Conservation (phyloP, 2,797 vertebrate species). For the Geotrypetes seraphini region DNA sequence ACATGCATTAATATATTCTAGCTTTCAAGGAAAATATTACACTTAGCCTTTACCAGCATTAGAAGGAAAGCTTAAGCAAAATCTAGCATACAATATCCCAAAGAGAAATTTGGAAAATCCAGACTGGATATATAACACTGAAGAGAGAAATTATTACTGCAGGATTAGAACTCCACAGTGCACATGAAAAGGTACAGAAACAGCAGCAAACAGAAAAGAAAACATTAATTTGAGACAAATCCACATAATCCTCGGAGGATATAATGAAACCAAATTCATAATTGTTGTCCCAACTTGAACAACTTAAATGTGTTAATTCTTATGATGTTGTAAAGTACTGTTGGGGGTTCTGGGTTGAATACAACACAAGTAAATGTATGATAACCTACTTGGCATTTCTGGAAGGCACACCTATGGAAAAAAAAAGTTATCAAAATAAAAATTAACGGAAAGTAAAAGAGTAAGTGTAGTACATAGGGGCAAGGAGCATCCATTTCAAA, state of each 20-base stretch:
- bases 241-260: slow-evolving; percentile 20
- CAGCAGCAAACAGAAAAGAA: slow-evolving; percentile 20
- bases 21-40: slow-evolving; percentile 43
- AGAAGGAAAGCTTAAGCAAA: slow-evolving; percentile 39
- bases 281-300: slow-evolving; percentile 32
- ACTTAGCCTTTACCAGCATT: slow-evolving; percentile 40
- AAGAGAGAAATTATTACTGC: slow-evolving; percentile 29
- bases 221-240: neutral
- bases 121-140: slow-evolving; percentile 27
- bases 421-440: slow-evolving; percentile 37
- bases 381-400: slow-evolving; percentile 51
- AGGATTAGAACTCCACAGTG: slow-evolving; percentile 35
- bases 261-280: slow-evolving; percentile 32
- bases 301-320: slow-evolving; percentile 31
- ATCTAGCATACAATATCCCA: slow-evolving; percentile 38
- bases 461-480: slow-evolving; percentile 2
- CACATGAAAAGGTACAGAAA: slow-evolving; percentile 30
- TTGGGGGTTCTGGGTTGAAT: slow-evolving; percentile 47
- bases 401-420: slow-evolving; percentile 60
- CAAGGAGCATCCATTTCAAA: slow-evolving; percentile 47
- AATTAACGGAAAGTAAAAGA: slow-evolving; percentile 25
- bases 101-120: slow-evolving; percentile 25
- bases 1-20: slow-evolving; percentile 61
- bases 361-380: slow-evolving; percentile 29
- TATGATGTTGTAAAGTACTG: slow-evolving; percentile 42